These are phyloP conservation scores for Amyelois transitella DNA, from an alignment of 1,140 invertebrate genomes.

Conservation along the genomic window DNA sequence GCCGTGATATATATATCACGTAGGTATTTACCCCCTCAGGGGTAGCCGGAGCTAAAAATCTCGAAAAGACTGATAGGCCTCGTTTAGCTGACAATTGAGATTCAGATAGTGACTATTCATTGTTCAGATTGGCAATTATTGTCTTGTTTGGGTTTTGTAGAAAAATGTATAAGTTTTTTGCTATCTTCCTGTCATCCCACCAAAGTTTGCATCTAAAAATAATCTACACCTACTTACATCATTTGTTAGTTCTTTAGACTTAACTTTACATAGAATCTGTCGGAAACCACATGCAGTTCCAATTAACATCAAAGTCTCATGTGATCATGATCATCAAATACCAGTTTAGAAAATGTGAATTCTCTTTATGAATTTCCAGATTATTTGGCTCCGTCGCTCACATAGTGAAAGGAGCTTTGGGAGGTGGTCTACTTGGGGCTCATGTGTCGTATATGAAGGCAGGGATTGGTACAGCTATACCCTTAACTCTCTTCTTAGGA, in stretches of 20 bases:
- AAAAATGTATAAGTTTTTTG: no score
- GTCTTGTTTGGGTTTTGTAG: no score
- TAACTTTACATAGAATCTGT: neutral
- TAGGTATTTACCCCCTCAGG: no score
- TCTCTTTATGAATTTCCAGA: constrained; percentile 18
- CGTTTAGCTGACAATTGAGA: no score
- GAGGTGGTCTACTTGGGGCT: constrained; percentile 45
- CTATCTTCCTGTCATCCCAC: neutral
- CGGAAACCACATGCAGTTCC: neutral
- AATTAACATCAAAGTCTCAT: neutral
- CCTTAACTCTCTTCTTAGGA: constrained; percentile 27
- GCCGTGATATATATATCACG: no score
- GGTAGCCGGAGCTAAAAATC: no score
- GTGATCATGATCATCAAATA: neutral
- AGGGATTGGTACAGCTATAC: constrained; percentile 24
- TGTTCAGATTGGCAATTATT: no score
- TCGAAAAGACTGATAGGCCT: no score
- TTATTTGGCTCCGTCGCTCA: constrained; percentile 43
- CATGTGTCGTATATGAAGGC: constrained; percentile 49
- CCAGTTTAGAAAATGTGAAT: neutral
- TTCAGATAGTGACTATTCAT: no score
- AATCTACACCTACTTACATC: no score
- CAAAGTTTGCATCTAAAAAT: neutral
- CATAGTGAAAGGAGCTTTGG: constrained; percentile 51
- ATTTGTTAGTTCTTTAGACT: neutral